Evolutionary conservation across 2,888 invertebrate species (phyloP), one percentile per base, ranked within the genome.

Genomic region (Serrognathus titanus): DNA sequence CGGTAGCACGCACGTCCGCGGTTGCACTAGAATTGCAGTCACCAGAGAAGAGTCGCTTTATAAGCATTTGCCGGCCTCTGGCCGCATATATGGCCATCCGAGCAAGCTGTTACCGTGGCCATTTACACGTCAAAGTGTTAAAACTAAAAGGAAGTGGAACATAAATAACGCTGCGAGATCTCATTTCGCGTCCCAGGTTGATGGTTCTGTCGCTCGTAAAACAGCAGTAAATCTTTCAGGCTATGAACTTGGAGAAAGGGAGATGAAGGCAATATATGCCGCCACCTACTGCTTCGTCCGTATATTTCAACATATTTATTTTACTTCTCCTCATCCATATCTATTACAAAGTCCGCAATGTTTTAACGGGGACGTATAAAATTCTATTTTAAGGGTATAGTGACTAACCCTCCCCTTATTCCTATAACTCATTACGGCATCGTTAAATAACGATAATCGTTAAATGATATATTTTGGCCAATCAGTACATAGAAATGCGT

Each of bases 1-100:
- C 80, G 80, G 73, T 67, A 62, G 58, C 66, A 67, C 66, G 66
- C 66, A 67, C 65, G 62, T 62, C 65, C 64, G 64, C 63, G 62
- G 63, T 55, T 60, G 63, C 63, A 64, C 62, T 57, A 55, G 63
- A 66, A 62, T 65, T 69, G 67, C 66, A 69, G 59, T 66, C 64
- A 60, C 61, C 57, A 50, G 16, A 51, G 47, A 54, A 60, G 57
- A 54, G 35, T 20, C 40, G 52, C 43, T 31, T 31, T 31, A 31
- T 31, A 31, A 31, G 24, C 24, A 31, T 31, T 31, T 31, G 24
- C 24, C 24, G 24, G 24, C 24, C 24, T 31, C 7, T 31, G 24
- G 24, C 7, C 24, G 24, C 24, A 31, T 31, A 31, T 31, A 31
- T 31, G 24, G 24, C 24, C 24, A 31, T 31, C 24, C 24, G 24